phyloP scores from a whole-genome alignment of 2,888 invertebrate species.

The Parascotia fuliginaria region DNA sequence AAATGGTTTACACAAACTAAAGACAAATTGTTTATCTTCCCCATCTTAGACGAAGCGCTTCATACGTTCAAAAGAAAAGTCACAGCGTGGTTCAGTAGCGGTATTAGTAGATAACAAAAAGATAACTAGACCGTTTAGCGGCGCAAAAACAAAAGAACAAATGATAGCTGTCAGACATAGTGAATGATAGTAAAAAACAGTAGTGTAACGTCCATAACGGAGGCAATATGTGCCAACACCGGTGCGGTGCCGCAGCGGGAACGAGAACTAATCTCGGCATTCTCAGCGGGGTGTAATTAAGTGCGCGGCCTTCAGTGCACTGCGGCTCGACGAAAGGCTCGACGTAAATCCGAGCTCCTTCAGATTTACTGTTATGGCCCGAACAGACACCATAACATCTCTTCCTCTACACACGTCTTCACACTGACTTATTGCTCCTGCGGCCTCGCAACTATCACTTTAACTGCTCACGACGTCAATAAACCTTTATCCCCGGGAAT shows the following conservation, averaged over 20 bases:
- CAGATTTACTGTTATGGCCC: conserved; percentile 82
- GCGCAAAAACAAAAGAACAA: conserved; percentile 2
- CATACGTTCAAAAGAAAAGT: neutral
- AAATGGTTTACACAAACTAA: too few species aligned
- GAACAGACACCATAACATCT: conserved; percentile 61
- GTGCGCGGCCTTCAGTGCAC: conserved; percentile 60
- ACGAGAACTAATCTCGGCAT: conserved; percentile 73
- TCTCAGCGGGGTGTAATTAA: conserved; percentile 78
- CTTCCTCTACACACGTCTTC: conserved; percentile 56
- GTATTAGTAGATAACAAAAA: neutral
- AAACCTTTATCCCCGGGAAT: conserved; percentile 47
- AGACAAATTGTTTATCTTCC: too few species aligned
- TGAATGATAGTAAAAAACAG: conserved; percentile 44
- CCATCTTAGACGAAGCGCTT: too few species aligned
- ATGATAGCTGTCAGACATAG: conserved; percentile 1
- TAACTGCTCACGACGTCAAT: conserved; percentile 55
- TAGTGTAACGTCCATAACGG: conserved; percentile 20
- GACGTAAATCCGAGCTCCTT: conserved; percentile 74
- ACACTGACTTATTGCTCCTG: conserved; percentile 62
- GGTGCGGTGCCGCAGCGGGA: conserved; percentile 28
- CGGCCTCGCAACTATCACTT: conserved; percentile 58
- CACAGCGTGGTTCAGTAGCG: neutral
- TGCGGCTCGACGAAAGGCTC: conserved; percentile 47
- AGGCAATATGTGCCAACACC: conserved; percentile 57
- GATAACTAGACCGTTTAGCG: neutral